Conservation (phyloP, 2,113 vertebrate species). For the Alectura lathami region DNA sequence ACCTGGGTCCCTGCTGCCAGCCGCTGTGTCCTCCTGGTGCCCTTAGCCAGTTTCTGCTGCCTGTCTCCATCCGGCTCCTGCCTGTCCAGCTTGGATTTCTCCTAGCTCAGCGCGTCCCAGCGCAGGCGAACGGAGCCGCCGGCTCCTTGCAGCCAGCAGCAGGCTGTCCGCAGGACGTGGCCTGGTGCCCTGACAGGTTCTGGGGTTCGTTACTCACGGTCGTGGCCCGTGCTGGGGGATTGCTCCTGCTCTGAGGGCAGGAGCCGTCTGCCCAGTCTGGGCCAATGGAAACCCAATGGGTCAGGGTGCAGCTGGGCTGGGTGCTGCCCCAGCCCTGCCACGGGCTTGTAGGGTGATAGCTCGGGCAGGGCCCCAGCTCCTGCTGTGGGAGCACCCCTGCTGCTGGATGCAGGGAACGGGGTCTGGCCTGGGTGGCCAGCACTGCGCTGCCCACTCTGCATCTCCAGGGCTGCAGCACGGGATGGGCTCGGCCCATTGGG, state of each 20-base stretch:
- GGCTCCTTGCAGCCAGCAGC: background rate
- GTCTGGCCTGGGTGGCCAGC: too few relatives aligned
- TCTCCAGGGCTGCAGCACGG: background rate
- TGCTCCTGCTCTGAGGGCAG: background rate
- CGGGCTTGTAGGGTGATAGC: background rate
- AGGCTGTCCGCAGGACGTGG: background rate
- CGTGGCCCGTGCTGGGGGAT: background rate
- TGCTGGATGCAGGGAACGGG: too few relatives aligned
- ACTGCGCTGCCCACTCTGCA: background rate
- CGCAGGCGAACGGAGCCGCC: rapidly evolving
- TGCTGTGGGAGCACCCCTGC: background rate
- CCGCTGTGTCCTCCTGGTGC: background rate
- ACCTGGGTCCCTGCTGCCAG: background rate
- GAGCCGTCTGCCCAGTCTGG: constrained; percentile 38
- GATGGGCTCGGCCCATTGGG: background rate
- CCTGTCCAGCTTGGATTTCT: background rate
- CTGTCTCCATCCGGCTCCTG: rapidly evolving
- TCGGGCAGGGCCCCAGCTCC: background rate
- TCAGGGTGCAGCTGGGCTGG: background rate
- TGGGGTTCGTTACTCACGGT: constrained; percentile 28
- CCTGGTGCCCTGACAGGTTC: constrained; percentile 27
- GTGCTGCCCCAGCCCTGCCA: background rate
- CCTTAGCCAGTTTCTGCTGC: background rate
- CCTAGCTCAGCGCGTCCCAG: background rate
- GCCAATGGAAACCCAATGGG: background rate